Percentiles rank a stretch among this genome's conserved stretches.
phyloP scores from a whole-genome alignment of 2,797 vertebrate species.

The Menidia menidia region DNA sequence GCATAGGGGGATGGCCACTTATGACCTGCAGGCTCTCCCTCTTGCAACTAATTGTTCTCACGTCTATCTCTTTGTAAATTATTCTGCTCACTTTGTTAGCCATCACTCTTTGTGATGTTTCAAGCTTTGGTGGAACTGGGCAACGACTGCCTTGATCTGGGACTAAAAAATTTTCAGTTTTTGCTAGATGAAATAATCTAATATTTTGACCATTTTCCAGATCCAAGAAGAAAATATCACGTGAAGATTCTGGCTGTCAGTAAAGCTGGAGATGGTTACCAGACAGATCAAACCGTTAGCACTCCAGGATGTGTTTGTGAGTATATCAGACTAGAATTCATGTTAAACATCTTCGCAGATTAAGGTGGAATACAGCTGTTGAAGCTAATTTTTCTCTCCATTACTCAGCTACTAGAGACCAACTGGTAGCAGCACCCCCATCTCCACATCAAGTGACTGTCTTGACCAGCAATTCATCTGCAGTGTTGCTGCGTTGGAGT shows the following conservation, averaged over 20 bases:
- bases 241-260: conserved; percentile 92
- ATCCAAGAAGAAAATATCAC: conserved; percentile 95
- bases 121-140: conserved; percentile 2
- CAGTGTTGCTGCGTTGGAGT: conserved; percentile 91
- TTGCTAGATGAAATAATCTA: conserved; percentile 2
- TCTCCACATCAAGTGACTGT: conserved; percentile 92
- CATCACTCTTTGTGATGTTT: conserved; percentile 13
- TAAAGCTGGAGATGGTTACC: conserved; percentile 92
- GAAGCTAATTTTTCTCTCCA: conserved; percentile 16
- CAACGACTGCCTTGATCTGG: background rate
- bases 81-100: conserved; percentile 30
- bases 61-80: conserved; percentile 23
- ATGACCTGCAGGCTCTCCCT: conserved; percentile 40
- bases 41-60: conserved; percentile 37
- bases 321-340: conserved; percentile 59
- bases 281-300: conserved; percentile 94
- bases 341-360: background rate
- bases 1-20: conserved; percentile 27
- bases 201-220: conserved; percentile 69
- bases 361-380: background rate
- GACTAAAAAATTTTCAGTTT: conserved; percentile 6
- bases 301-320: conserved; percentile 96
- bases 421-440: conserved; percentile 87
- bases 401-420: conserved; percentile 89
- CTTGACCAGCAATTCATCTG: conserved; percentile 87